Evolutionary conservation across 2,797 vertebrate species (phyloP), one percentile per base, ranked within the genome.

Genomic region (Myotis planiceps): DNA sequence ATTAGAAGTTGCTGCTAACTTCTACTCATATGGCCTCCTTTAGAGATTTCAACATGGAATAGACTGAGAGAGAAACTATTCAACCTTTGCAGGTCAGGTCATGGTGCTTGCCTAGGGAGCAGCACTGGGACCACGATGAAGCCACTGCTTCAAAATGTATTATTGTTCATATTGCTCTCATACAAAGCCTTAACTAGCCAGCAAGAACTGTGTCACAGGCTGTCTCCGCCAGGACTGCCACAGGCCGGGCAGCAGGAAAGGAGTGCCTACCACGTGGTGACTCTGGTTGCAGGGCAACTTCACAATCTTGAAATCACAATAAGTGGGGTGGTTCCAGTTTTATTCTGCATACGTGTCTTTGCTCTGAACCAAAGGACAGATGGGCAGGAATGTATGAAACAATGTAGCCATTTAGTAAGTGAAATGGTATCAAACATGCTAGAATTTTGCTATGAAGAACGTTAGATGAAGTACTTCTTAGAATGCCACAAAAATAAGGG

Each of bases 381-480:
- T 72, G 45, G 14, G 32, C 49, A 90, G 37, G 37, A 45, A 68
- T 47, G 3, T 25, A 55, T 89, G 39, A 82, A 95, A 95, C 68
- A 93, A 65, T 90, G 45, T 25, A 83, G 9, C 18, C n/a, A 60
- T 19, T 94, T 72, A 81, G n/a, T 49, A 66, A 90, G 68, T 55
- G 23, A 90, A 94, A 90, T 27, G 3, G 9, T 21, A 85, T 65
- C 45, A 95, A 85, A 47, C 10, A 12, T 23, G 51, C 27, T 91
- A 81, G 47, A 89, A 88, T 95, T 95, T 95, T 95, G 66, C 72
- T 92, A 23, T 75, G 86, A 94, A 91, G 45, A 94, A 89, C 75
- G 69, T 92, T 87, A 87, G 68, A 90, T 72, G 49, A 89, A 81
- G 42, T n/a, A 45, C 27, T 92, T 75, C 23, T 88, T 83, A 95